Percentiles rank a stretch among this genome's conserved stretches.
Evolutionary conservation across 2,888 invertebrate genomes (phyloP).

Genomic region (Tetragonisca angustula): DNA sequence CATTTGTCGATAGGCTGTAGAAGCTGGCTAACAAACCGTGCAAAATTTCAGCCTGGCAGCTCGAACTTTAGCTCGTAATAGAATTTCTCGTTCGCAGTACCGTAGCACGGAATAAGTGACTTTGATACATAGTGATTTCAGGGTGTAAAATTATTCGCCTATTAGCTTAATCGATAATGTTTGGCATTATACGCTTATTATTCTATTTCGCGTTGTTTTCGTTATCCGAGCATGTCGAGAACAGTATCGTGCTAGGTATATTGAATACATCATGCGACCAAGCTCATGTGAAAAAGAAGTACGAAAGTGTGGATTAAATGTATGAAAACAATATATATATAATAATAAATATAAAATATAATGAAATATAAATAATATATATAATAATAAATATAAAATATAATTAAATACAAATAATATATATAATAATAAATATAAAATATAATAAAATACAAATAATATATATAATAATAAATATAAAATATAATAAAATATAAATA

Average conservation of each 20-base stretch:
- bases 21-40: slow-evolving; percentile 31
- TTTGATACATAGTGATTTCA: slow-evolving; percentile 9
- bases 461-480: too few species aligned
- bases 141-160: slow-evolving; percentile 34
- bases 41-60: slow-evolving; percentile 31
- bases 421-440: too few species aligned
- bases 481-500: too few species aligned
- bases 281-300: neutral
- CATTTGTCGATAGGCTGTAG: slow-evolving; percentile 18
- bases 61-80: slow-evolving; percentile 29
- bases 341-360: too few species aligned
- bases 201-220: neutral
- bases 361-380: too few species aligned
- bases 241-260: neutral
- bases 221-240: neutral
- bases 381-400: too few species aligned
- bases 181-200: slow-evolving; percentile 8
- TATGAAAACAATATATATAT: neutral
- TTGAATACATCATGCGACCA: neutral
- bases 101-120: slow-evolving; percentile 14
- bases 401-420: neutral
- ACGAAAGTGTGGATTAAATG: neutral
- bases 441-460: too few species aligned
- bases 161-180: slow-evolving; percentile 40
- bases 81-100: slow-evolving; percentile 11